Evolutionary conservation across 2,888 invertebrate species (phyloP).

Genomic region (Eilema griseolum): DNA sequence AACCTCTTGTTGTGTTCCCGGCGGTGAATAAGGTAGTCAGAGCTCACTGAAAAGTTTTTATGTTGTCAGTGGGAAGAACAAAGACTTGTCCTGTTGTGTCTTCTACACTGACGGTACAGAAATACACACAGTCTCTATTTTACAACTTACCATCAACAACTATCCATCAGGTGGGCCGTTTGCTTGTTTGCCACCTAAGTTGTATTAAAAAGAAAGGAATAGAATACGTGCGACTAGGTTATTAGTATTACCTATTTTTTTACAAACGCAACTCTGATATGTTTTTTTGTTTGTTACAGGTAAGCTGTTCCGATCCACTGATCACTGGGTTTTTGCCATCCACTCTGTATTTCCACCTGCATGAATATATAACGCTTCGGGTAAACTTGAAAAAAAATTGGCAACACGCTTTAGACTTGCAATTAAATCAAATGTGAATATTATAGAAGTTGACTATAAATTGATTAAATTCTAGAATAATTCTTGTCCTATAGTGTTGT

Average conservation of each 20-base stretch:
- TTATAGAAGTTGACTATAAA: background rate
- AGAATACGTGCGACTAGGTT: constrained; percentile 8
- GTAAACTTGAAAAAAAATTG: background rate
- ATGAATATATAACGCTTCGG: constrained; percentile 40
- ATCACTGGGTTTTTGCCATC: constrained; percentile 46
- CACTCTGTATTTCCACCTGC: constrained; percentile 50
- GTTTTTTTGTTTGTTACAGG: constrained; percentile 58
- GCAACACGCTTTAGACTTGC: background rate
- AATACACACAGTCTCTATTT: too few species aligned
- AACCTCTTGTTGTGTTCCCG: too few species aligned
- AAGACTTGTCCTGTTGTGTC: too few species aligned
- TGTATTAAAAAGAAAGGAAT: too few species aligned
- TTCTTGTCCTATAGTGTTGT: background rate
- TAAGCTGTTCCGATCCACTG: constrained; percentile 54
- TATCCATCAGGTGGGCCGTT: too few species aligned
- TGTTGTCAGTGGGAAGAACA: too few species aligned
- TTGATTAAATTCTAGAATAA: background rate
- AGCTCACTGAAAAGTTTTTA: too few species aligned
- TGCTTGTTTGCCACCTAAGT: too few species aligned
- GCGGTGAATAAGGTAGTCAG: too few species aligned
- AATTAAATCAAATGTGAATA: background rate
- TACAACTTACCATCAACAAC: too few species aligned
- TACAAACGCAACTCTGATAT: constrained; percentile 25
- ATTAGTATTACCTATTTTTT: constrained; percentile 27
- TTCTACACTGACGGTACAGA: too few species aligned